These are phyloP conservation scores for Styela clava DNA, from an alignment of 23 tunicate species.

Conservation along the genomic window DNA sequence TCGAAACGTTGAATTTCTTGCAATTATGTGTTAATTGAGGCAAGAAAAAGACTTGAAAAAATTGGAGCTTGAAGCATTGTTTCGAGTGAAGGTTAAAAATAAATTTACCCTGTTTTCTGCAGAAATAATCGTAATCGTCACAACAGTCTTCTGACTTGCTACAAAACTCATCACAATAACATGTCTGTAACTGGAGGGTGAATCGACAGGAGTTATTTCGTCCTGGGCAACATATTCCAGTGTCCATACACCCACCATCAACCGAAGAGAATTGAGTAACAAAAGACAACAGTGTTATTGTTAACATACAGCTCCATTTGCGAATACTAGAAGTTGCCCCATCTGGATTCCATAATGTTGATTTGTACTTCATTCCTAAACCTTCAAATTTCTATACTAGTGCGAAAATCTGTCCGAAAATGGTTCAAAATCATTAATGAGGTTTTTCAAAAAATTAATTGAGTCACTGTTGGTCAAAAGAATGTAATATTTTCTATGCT, in stretches of 20 bases:
- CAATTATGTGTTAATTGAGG: too few species aligned
- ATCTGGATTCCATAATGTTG: neutral
- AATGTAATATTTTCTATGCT: too few species aligned
- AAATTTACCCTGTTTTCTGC: slow-evolving; percentile 62
- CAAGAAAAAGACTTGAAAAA: too few species aligned
- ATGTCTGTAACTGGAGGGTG: neutral
- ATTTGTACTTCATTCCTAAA: neutral
- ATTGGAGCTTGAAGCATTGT: too few species aligned
- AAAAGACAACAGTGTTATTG: neutral
- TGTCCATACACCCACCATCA: slow-evolving; percentile 62
- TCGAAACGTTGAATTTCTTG: too few species aligned
- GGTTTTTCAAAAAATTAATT: too few species aligned
- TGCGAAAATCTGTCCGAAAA: too few species aligned
- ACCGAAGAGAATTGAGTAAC: neutral
- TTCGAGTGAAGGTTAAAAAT: too few species aligned
- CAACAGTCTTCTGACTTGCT: slow-evolving; percentile 84
- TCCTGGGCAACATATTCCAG: slow-evolving; percentile 79
- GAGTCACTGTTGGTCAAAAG: too few species aligned
- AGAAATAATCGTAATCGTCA: slow-evolving; percentile 61
- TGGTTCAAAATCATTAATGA: too few species aligned
- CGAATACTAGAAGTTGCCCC: neutral
- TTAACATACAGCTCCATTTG: neutral
- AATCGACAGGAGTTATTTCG: slow-evolving; percentile 47
- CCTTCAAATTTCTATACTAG: too few species aligned
- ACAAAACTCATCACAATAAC: slow-evolving; percentile 95